Percentiles rank a stretch among this genome's conserved stretches.
Conservation (phyloP, 2,888 invertebrate genomes). For the Cheiracanthium punctorium region DNA sequence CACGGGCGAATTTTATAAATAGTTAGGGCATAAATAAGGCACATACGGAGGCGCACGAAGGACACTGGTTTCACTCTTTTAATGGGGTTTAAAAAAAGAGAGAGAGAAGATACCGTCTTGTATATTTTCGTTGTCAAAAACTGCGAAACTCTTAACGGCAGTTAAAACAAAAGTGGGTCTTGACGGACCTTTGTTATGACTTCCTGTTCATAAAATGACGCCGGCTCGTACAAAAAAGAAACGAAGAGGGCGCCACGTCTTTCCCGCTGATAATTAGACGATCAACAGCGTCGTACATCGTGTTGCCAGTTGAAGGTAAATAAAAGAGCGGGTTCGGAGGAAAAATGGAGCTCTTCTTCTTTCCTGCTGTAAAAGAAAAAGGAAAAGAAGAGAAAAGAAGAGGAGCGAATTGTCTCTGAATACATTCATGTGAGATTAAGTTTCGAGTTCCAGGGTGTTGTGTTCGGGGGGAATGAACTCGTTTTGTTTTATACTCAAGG, state of each 20-base stretch:
- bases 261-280: conserved; percentile 3
- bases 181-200: conserved; percentile 4
- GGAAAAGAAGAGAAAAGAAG: no score
- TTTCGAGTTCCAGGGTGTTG: no score
- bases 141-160: background rate
- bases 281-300: conserved; percentile 13
- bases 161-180: conserved; percentile 12
- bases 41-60: background rate
- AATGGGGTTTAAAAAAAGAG: background rate
- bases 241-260: background rate
- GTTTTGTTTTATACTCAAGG: no score
- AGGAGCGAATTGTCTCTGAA: no score
- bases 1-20: background rate
- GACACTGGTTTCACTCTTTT: background rate
- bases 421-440: no score
- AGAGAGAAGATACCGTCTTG: background rate
- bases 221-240: background rate
- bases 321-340: background rate
- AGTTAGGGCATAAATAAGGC: background rate
- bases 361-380: no score
- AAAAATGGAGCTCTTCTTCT: background rate
- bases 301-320: conserved; percentile 6
- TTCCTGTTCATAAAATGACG: background rate
- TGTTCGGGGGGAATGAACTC: no score
- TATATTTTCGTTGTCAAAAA: conserved; percentile 3